Evolutionary conservation across 2,113 vertebrate genomes (phyloP), one percentile per base, ranked within the genome.

Genomic region (Forbesichthys papilliferus): DNA sequence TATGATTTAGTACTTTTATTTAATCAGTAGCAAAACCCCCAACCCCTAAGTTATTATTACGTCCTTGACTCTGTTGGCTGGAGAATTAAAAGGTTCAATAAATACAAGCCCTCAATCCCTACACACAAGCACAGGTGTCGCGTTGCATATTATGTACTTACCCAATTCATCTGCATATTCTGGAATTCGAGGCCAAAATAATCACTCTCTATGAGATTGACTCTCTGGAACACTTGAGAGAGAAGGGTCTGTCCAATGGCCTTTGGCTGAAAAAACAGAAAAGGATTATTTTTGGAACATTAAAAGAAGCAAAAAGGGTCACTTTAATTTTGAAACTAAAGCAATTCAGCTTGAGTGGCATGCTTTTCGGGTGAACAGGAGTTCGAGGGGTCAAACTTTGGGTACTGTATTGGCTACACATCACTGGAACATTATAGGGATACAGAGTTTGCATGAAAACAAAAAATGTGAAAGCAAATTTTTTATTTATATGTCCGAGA

Each of bases 141-240:
- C 36, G 36, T 57, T 57, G 54, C 51, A 53, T 14, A 8, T 10
- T 27, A n/a, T 48, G 54, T 81, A 95, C 96, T 0, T 92, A 99
- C 98, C 97, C 96, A 98, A 67, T 85, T 93, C 69, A 95, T 93
- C 78, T 93, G 95, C 73, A 88, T 81, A 66, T 95, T 96, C 82
- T 96, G 95, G 82, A 96, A 98, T 89, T 99, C 96, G 51, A 99
- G 89, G 64, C 98, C 96, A 78, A 99, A 99, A 90, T 99, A 99
- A 91, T 99, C 98, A 0, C 92, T 94, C 79, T 99, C 98, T 7
- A 95, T 92, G 87, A 99, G 91, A 87, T 98, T 98, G 81, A 95
- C 87, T 78, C 89, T 93, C 79, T 86, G 90, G 92, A 94, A 98
- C 83, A 96, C 92, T 18, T 95, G 93, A 9, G 88, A 86, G 83